Evolutionary conservation across 2,888 invertebrate species (phyloP).

Genomic region (Calameuta idolon): DNA sequence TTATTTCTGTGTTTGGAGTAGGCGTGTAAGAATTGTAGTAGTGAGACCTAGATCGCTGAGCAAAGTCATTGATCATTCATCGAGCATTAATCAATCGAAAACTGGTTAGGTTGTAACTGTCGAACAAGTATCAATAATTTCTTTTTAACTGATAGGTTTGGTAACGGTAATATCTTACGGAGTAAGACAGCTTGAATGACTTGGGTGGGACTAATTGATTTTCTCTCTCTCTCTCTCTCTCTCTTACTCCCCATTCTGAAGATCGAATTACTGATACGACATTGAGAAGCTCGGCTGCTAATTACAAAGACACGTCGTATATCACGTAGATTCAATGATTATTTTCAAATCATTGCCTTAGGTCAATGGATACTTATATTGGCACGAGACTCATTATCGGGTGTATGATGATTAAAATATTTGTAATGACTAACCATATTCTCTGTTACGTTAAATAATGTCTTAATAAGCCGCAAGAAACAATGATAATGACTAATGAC

Average conservation of each 20-base stretch:
- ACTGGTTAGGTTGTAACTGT: neutral
- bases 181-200: neutral
- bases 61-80: neutral
- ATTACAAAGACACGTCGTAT: neutral
- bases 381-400: neutral
- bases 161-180: neutral
- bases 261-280: conserved; percentile 4
- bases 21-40: neutral
- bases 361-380: neutral
- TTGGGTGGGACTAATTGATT: conserved; percentile 5
- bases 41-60: neutral
- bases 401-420: neutral
- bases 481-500: neutral
- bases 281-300: neutral
- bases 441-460: neutral
- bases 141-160: neutral
- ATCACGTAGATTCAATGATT: neutral
- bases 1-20: neutral
- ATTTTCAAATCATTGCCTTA: neutral
- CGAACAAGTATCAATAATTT: neutral
- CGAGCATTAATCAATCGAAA: neutral
- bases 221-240: conserved; percentile 8
- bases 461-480: neutral
- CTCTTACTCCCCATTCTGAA: conserved; percentile 8
- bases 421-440: neutral